Base-by-base conservation (phyloP, 1,140 invertebrate genomes). In the Sinonovacula constricta region DNA sequence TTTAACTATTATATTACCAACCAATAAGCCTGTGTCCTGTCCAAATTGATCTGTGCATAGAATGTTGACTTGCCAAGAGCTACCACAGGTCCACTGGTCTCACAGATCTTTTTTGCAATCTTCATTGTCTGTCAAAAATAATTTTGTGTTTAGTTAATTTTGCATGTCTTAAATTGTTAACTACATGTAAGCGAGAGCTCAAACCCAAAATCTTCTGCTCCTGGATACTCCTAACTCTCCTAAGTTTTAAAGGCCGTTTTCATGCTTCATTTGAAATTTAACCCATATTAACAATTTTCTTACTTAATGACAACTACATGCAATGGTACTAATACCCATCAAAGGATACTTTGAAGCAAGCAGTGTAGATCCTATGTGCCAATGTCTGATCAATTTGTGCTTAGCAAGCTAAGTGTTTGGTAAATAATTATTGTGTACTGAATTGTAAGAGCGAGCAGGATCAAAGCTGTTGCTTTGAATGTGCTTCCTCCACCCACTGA, bases 21-120 rank as follows among this genome's bases (percentile, higher is more conserved):
- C 15, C 51, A 33, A 89, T 98, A 97, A 18, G 97, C 97, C 15
- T 94, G 93, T 56, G 92, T 89, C 24, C 95, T 90, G 82, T 94
- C 93, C 67, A 95, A 87, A 65, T 94, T 93, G 10, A 91, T 88
- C 81, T 99, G 97, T 80, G 95, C 92, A 85, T 98, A 96, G 87
- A 96, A 96, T 88, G 98, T 97, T 74, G 94, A 92, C 91, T 99
- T 99, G 1, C 98, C 98, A 1, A 98, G 86, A 51, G 93, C 91
- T n/a, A 97, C 92, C 0, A 99, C 95, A 2, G 94, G 92, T 36
- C 95, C 93, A 89, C 97, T 98, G 89, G 97, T 97, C 2, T 91
- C 84, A 85, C 93, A 94, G 51, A 99, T 98, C 76, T 94, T 93
- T 53, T 93, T 90, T 53, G 95, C 94, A 36, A 97, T 94, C 86